Evolutionary conservation across 2,113 vertebrate genomes (phyloP).

Genomic region (Xyliphius kryptos): DNA sequence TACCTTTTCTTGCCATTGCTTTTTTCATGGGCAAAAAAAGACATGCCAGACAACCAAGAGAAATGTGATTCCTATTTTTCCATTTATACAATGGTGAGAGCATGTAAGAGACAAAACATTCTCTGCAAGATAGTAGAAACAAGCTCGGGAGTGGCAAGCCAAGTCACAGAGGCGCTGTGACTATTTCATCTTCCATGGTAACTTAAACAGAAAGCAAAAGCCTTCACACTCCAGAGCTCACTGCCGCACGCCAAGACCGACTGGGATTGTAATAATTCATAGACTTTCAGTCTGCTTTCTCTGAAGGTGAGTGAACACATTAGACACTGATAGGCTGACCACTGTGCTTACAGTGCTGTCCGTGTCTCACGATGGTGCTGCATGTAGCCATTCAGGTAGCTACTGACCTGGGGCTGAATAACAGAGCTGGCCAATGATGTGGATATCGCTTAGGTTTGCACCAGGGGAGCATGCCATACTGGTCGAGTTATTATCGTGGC

Average conservation of each 20-base stretch:
- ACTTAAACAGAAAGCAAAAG: slow-evolving; percentile 83
- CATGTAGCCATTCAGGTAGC: too few relatives aligned
- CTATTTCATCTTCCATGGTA: slow-evolving; percentile 90
- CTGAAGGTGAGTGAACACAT: slow-evolving; percentile 69
- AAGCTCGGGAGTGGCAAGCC: slow-evolving; percentile 62
- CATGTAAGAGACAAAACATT: slow-evolving; percentile 74
- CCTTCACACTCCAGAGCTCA: slow-evolving; percentile 71
- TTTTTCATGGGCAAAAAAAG: too few relatives aligned
- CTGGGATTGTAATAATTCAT: slow-evolving; percentile 81
- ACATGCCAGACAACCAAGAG: too few relatives aligned
- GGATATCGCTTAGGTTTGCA: too few relatives aligned
- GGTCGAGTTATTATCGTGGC: too few relatives aligned
- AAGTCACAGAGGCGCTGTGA: slow-evolving; percentile 61
- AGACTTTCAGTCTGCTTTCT: slow-evolving; percentile 74
- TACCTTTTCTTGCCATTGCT: too few relatives aligned
- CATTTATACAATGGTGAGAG: too few relatives aligned
- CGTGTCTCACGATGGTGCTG: too few relatives aligned
- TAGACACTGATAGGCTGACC: slow-evolving; percentile 68
- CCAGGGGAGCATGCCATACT: slow-evolving; percentile 23
- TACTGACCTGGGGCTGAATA: too few relatives aligned
- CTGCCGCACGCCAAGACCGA: slow-evolving; percentile 58
- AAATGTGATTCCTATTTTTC: too few relatives aligned
- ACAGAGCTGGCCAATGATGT: too few relatives aligned
- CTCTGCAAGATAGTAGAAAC: slow-evolving; percentile 73
- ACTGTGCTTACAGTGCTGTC: too few relatives aligned